Base-by-base conservation (phyloP, 2,888 invertebrate genomes). In the Erebia epiphron region DNA sequence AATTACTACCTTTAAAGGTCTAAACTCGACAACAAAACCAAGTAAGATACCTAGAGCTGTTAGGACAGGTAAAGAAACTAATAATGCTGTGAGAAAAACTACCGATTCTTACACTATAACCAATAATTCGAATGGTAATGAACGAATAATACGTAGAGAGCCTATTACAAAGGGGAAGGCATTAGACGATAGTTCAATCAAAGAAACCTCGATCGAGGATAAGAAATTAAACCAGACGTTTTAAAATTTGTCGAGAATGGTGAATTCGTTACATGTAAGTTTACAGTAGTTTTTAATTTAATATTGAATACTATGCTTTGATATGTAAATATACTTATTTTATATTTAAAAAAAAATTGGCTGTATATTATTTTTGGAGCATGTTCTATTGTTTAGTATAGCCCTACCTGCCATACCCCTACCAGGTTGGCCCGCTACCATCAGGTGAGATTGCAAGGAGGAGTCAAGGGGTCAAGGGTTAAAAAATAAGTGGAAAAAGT, bases 21-120 rank as follows among this genome's bases (percentile, higher is more conserved):
- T 67, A 9, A 65, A 56, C 60, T 75, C 70, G 18, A 67, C 9
- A 14, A 43, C 18, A 8, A 83, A 72, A 66, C 79, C 79, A 5
- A 86, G 86, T 71, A 86, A 77, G 73, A 87, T 86, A 67, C 86
- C 84, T 14, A 79, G 80, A 75, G 73, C 78, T 75, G 16, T 76
- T 35, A 74, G 74, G 71, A 56, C 54, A 16, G 43, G 26, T 13
- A 76, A 60, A 46, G 70, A 69, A 21, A 10, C 52, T 41, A 16
- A n/a, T 52, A 67, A 35, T 14, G 2, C 21, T 58, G 10, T 54
- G 52, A 10, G 41, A 46, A 35, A 60, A 43, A 49, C 50, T 21
- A n/a, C n/a, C 10, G 9, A 16, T 16, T 52, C n/a, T 5, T 14
- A 11, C 7, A 16, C 21, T n/a, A 50, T 67, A 62, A 57, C 18